Evolutionary conservation across 1,140 invertebrate species (phyloP), one percentile per base, ranked within the genome.

Genomic region (Phocides pigmalion): DNA sequence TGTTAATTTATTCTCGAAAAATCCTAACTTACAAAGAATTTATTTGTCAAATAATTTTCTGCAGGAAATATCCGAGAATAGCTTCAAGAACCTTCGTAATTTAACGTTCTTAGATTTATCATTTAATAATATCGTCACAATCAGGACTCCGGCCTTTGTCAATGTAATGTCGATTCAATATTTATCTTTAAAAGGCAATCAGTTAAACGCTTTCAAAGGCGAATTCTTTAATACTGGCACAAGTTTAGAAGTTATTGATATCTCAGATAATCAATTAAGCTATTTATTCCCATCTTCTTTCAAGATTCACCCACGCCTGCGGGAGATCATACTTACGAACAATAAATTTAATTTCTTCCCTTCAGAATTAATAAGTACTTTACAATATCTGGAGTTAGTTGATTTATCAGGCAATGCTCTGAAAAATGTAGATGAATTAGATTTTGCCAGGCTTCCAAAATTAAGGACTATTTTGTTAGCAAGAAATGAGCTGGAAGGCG

Each of bases 301-400:
- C 77, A 94, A 95, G 75, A 95, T 96, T 56, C 96, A 97, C 85
- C 95, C 95, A 0, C 91, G 95, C 20, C 76, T 98, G 14, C 93
- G 93, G 42, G 89, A 93, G 79, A 94, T 98, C 6, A 93, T 93
- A 49, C 93, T 97, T 0, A 90, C 93, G 0, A 92, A 94, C 42
- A 98, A 98, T 84, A 94, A 95, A 79, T 95, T 98, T 66, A 95
- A 94, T 58, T 95, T 96, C 77, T 97, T 97, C 84, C 96, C 96
- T 0, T 95, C 95, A 8, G 96, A 97, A 82, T 92, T 97, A 35
- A 94, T 97, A 56, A 94, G 94, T 63, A 93, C 94, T 47, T 85
- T 96, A 44, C 95, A 96, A 79, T 96, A 95, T 76, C 84, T 98
- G 19, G 94, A 96, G 77, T 84, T 92, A 47, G 87, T 98, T 0